These are phyloP conservation scores for Mormyrus lacerda DNA, from an alignment of 2,113 vertebrate species.

Conservation along the genomic window DNA sequence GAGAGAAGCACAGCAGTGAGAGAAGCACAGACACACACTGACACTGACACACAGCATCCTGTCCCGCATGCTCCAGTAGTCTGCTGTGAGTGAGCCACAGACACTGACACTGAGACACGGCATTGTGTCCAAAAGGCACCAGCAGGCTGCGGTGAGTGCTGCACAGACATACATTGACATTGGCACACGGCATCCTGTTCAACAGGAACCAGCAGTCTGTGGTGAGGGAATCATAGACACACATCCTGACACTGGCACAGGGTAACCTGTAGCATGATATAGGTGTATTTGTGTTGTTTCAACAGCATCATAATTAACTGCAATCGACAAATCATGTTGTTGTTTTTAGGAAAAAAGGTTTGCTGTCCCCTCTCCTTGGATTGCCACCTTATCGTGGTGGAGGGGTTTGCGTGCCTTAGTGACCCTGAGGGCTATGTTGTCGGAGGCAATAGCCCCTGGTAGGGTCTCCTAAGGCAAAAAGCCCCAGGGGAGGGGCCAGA, in stretches of 20 bases:
- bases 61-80: slow-evolving; percentile 83
- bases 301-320: background rate
- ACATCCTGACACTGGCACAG: background rate
- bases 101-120: background rate
- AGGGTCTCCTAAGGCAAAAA: too few species aligned
- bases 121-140: background rate
- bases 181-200: background rate
- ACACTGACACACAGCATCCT: slow-evolving; percentile 67
- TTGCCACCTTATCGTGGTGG: too few species aligned
- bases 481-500: too few species aligned
- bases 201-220: background rate
- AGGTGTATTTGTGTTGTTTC: background rate
- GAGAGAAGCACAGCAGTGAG: background rate
- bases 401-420: too few species aligned
- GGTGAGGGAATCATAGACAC: background rate
- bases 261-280: background rate
- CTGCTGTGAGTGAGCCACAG: slow-evolving; percentile 68
- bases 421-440: too few species aligned
- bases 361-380: too few species aligned
- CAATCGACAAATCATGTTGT: background rate
- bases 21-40: background rate
- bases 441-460: too few species aligned
- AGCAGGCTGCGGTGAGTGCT: background rate
- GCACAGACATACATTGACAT: background rate
- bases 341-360: background rate